Conservation (phyloP, 2,888 invertebrate genomes). For the Eueremaeus valkanovi region DNA sequence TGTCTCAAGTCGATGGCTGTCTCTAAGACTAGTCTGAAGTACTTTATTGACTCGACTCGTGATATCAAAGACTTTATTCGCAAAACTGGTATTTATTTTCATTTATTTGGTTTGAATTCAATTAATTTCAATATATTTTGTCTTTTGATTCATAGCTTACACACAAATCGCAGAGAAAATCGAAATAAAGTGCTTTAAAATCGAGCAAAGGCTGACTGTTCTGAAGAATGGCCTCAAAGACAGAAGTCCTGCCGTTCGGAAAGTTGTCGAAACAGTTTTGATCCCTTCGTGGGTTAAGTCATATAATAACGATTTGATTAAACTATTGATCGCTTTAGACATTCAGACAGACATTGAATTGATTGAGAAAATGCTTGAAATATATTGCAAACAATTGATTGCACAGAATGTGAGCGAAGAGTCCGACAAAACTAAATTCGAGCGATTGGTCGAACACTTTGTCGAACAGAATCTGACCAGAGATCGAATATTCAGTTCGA, state of each 20-base stretch:
- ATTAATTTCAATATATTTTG: too few relatives aligned
- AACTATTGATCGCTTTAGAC: slow-evolving; percentile 34
- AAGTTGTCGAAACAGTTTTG: slow-evolving; percentile 32
- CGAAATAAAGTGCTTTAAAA: slow-evolving; percentile 60
- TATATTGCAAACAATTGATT: slow-evolving; percentile 23
- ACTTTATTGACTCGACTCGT: slow-evolving; percentile 66
- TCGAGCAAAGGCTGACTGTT: slow-evolving; percentile 62
- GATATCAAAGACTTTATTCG: slow-evolving; percentile 76
- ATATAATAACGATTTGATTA: slow-evolving; percentile 30
- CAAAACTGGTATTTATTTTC: slow-evolving; percentile 51
- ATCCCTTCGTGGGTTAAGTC: slow-evolving; percentile 37
- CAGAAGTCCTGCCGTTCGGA: slow-evolving; percentile 56
- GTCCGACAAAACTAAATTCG: slow-evolving; percentile 23
- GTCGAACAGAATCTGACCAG: slow-evolving; percentile 23
- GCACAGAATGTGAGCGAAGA: not conserved
- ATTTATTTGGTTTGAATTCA: not conserved
- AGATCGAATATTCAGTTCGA: slow-evolving; percentile 8
- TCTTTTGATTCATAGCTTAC: slow-evolving; percentile 53
- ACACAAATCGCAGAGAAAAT: slow-evolving; percentile 56
- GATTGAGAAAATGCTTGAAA: slow-evolving; percentile 12
- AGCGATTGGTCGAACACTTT: slow-evolving; percentile 35
- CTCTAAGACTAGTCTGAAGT: slow-evolving; percentile 65
- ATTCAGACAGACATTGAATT: slow-evolving; percentile 27
- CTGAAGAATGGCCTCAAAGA: slow-evolving; percentile 64
- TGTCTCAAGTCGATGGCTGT: slow-evolving; percentile 70